Base-by-base conservation (phyloP, 2,797 vertebrate genomes). In the Tympanoctomys barrerae region DNA sequence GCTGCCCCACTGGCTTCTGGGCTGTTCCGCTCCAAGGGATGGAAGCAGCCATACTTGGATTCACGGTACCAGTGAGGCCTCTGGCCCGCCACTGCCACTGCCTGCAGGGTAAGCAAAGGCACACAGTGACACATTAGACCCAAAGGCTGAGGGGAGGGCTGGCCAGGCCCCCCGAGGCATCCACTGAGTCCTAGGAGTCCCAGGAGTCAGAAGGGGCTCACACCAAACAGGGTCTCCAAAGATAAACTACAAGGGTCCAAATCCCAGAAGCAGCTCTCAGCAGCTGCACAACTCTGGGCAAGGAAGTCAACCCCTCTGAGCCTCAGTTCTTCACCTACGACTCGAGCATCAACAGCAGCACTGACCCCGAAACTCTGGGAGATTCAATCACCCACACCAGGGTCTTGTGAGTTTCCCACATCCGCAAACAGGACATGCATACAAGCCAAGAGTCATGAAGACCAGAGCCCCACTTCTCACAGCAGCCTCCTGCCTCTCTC, bases 271-370 rank as follows among this genome's bases (percentile, higher is more conserved):
- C 28, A 73, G 49, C 21, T 61, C 57, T 83, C 77, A 7, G 81
- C 39, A 61, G 46, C 88, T 84, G n/a, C 49, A n/a, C 14, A 61
- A 14, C 33, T n/a, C 54, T 21, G 12, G 18, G 12, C 8, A 61
- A 87, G 49, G 4, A 42, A 59, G 13, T 33, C 31, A 18, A 57
- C 62, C 73, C 90, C 94, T 90, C 93, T 70, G 82, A 92, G 80
- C 39, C 61, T 81, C 24, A 3, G 28, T 42, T 73, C 77, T 80
- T 87, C 33, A 39, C 33, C 46, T 57, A 73, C 13, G 26, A 78
- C 82, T 28, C 19, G 36, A 59, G 39, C 80, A 36, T 5, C 42
- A 73, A 28, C 1, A 93, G 52, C 12, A 59, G 81, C 6, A 36
- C 28, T 14, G 22, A 71, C 31, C 87, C 64, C 80, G 73, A 36